Evolutionary conservation across 2,797 vertebrate genomes (phyloP).

Genomic region (Sebastiscus albofasciatus): DNA sequence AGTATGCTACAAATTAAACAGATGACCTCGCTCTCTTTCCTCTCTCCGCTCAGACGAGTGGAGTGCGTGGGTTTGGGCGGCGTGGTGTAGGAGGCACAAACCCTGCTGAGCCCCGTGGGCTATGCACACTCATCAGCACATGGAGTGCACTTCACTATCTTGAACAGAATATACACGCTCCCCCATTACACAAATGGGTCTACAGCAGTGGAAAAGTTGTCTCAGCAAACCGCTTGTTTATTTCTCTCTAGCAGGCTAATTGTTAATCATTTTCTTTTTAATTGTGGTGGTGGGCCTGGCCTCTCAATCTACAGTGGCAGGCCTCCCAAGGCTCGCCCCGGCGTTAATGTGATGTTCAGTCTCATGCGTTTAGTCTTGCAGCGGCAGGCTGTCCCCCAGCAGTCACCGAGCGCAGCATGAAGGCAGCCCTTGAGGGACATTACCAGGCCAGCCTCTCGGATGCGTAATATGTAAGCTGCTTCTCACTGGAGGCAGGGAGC

Average conservation of each 20-base stretch:
- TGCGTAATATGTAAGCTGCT: constrained; percentile 71
- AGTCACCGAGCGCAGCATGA: constrained; percentile 74
- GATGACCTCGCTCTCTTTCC: constrained; percentile 65
- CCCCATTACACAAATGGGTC: constrained; percentile 62
- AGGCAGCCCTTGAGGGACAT: constrained; percentile 73
- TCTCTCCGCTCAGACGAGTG: constrained; percentile 67
- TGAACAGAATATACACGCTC: constrained; percentile 59
- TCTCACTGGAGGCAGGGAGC: constrained; percentile 65
- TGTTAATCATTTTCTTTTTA: constrained; percentile 77
- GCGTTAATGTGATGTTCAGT: constrained; percentile 76
- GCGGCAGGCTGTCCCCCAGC: constrained; percentile 53
- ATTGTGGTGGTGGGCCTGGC: constrained; percentile 71
- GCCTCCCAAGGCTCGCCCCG: constrained; percentile 63
- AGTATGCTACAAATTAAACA: constrained; percentile 53
- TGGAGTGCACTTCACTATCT: constrained; percentile 77
- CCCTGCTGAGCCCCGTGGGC: constrained; percentile 79
- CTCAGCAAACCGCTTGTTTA: constrained; percentile 63
- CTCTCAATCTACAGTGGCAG: constrained; percentile 65
- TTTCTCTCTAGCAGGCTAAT: constrained; percentile 67
- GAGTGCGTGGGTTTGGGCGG: constrained; percentile 76
- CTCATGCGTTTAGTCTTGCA: constrained; percentile 64
- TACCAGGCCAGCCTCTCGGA: constrained; percentile 70
- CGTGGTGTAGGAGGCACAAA: constrained; percentile 78
- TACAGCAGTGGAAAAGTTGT: constrained; percentile 56
- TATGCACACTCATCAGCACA: constrained; percentile 77